Conservation (phyloP, 2,113 vertebrate species). For the Urocitellus parryii region DNA sequence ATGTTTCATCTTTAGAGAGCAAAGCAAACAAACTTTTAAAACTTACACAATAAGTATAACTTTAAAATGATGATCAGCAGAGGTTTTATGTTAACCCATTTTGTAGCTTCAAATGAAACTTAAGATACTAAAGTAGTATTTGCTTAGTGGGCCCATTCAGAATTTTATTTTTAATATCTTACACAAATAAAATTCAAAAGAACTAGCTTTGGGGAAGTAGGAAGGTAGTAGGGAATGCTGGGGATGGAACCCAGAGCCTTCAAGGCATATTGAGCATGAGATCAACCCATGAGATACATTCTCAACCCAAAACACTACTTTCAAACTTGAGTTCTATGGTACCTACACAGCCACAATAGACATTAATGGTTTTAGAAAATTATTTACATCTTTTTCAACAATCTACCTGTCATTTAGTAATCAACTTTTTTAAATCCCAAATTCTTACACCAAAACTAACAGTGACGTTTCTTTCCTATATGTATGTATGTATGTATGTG, state of each 20-base stretch:
- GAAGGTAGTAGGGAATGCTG: no score
- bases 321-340: neutral
- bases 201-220: neutral
- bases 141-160: neutral
- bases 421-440: constrained; percentile 15
- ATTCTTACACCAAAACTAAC: neutral
- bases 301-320: neutral
- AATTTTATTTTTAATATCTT: constrained; percentile 23
- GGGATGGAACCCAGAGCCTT: neutral
- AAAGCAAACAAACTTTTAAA: neutral
- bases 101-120: neutral
- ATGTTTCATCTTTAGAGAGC: neutral
- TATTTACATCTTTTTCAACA: neutral
- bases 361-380: neutral
- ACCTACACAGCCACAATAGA: constrained; percentile 12
- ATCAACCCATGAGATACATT: neutral
- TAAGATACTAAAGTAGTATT: neutral
- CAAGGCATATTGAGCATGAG: no score
- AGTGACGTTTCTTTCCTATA: no score
- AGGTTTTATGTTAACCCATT: neutral
- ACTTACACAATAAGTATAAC: no score
- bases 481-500: no score
- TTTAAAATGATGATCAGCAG: neutral
- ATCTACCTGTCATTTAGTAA: neutral
- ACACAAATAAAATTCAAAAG: constrained; percentile 8